Evolutionary conservation across 2,113 vertebrate species (phyloP).

Genomic region (Actenoides lindsayi): DNA sequence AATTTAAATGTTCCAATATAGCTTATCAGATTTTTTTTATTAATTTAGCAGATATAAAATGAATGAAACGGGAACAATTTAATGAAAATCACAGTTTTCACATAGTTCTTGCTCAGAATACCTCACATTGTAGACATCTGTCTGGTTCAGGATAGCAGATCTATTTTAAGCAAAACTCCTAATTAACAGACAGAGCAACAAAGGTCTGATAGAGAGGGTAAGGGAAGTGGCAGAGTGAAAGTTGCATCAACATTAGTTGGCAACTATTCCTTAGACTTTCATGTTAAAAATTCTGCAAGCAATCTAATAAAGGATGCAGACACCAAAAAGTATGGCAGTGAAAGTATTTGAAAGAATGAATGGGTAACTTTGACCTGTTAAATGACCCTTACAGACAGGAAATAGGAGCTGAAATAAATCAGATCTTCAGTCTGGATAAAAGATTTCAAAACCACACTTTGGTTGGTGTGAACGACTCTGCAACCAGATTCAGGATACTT

Average conservation of each 20-base stretch:
- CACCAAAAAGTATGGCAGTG: not conserved
- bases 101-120: not conserved
- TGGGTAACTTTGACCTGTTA: not conserved
- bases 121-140: not conserved
- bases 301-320: not conserved
- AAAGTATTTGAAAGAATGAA: not conserved
- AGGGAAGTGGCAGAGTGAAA: not conserved
- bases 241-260: not conserved
- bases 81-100: not conserved
- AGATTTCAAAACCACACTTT: not conserved
- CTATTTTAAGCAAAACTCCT: slow-evolving; percentile 23
- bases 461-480: not conserved
- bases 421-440: not conserved
- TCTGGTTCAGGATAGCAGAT: not conserved
- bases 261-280: not conserved
- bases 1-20: not conserved
- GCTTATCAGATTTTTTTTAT: not conserved
- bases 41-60: not conserved
- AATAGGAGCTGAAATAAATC: not conserved
- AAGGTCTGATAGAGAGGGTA: not conserved
- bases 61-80: not conserved
- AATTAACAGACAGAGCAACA: not conserved
- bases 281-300: not conserved
- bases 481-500: not conserved
- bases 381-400: not conserved